Base-by-base conservation (phyloP, 2,797 vertebrate species). In the Rhabdophis nuchalis region DNA sequence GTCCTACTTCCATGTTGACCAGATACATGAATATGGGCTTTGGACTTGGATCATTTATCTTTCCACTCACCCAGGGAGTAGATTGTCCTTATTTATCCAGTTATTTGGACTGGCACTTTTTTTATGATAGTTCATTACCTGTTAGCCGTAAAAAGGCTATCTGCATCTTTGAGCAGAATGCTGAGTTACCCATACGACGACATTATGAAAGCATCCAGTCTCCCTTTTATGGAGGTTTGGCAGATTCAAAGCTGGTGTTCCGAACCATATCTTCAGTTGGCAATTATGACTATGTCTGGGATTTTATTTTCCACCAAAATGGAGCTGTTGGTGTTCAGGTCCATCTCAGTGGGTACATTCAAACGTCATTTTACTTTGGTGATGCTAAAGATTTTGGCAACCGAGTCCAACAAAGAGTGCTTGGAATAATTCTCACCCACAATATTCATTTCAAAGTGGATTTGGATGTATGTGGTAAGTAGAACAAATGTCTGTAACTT, bases 401-500 rank as follows among this genome's bases (percentile, higher is more conserved):
- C 94, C 98, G 97, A 94, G 98, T 99, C 50, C 97, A 97, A 3
- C 95, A 97, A 32, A 97, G 98, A 0, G 97, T 97, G 0, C 94
- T 99, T 29, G 98, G 98, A 2, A 98, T 98, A 4, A 96, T 98
- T 50, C 98, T 99, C 92, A 98, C 98, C 0, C 98, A 99, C 95
- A 98, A 98, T 12, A 95, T 98, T 77, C 97, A 98, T 95, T 99
- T 98, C 95, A 99, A 99, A 93, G 98, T 98, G 87, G 98, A 99
- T 94, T 93, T 99, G 96, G 98, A 99, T 92, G 95, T 99, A 91
- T 90, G 95, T 89, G 98, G 98, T 99, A 96, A 98, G 98, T 92
- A 32, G 7, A 16, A 56, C 0, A 41, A 5, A 85, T 13, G 13
- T 60, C 57, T 58, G 57, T 1, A 58, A 9, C 2, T 58, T 58